phyloP scores from a whole-genome alignment of 2,113 vertebrate genomes.

The Corythoichthys intestinalis region DNA sequence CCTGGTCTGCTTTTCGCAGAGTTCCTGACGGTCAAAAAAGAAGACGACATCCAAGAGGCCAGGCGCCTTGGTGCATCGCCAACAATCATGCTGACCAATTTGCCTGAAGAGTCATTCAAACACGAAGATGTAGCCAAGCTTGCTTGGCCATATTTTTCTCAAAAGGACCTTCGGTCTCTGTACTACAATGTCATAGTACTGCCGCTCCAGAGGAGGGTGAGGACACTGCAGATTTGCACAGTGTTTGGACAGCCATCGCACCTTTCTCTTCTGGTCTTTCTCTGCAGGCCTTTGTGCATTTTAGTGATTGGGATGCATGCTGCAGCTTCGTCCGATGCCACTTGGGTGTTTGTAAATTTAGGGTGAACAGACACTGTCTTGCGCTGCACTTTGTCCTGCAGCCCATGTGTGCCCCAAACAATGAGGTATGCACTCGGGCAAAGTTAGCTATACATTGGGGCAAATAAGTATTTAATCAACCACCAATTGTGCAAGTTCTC shows the following conservation, averaged over 20 bases:
- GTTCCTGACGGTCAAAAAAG: neutral
- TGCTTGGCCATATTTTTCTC: constrained; percentile 21
- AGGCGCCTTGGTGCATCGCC: rapidly evolving
- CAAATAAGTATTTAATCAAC: too few relatives aligned
- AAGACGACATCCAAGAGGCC: constrained; percentile 7
- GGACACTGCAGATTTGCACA: neutral
- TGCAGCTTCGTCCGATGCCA: neutral
- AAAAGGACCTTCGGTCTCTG: neutral
- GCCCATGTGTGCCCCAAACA: neutral
- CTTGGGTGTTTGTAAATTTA: neutral
- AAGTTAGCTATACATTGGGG: too few relatives aligned
- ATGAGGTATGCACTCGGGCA: constrained; percentile 11
- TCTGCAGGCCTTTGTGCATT: constrained; percentile 39
- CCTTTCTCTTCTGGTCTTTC: neutral
- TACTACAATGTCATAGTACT: constrained; percentile 31
- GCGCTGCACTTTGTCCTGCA: neutral
- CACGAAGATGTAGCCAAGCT: constrained; percentile 24
- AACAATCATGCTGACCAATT: constrained; percentile 40
- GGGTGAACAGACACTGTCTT: neutral
- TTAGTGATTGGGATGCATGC: constrained; percentile 2
- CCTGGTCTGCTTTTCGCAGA: constrained; percentile 14
- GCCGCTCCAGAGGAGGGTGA: constrained; percentile 44
- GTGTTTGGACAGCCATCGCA: neutral
- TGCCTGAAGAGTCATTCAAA: constrained; percentile 19
- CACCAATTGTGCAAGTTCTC: too few relatives aligned